Percentiles rank a stretch among this genome's conserved stretches.
Conservation (phyloP, 37 sponge, comb jelly and placozoan genomes). For the Mnemiopsis leidyi region DNA sequence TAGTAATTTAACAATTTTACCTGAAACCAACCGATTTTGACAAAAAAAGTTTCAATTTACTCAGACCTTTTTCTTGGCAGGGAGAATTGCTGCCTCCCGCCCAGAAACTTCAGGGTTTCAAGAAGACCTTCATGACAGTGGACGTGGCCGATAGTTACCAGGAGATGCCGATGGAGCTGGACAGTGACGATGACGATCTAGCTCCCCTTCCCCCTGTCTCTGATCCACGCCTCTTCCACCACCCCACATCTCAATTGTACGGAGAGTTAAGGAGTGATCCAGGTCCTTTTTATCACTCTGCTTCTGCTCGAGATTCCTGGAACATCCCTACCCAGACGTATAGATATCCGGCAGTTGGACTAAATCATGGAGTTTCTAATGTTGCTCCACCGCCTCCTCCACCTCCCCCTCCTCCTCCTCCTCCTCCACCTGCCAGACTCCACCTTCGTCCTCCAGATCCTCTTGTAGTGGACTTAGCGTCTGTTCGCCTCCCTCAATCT, state of each 20-base stretch:
- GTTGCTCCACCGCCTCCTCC: background rate
- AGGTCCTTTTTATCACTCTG: background rate
- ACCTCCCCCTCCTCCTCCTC: conserved; percentile 18
- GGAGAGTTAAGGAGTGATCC: background rate
- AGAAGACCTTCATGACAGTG: conserved; percentile 14
- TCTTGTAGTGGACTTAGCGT: background rate
- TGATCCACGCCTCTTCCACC: background rate
- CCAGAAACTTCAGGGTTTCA: conserved; percentile 15
- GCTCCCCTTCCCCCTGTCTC: background rate
- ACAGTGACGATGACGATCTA: conserved; percentile 26
- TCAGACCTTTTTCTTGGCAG: too few species aligned
- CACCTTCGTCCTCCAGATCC: background rate
- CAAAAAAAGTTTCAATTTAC: too few species aligned
- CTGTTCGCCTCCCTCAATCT: background rate
- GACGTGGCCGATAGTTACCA: conserved; percentile 3
- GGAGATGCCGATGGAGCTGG: conserved; percentile 48
- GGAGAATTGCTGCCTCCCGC: background rate
- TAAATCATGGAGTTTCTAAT: too few species aligned
- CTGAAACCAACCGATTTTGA: too few species aligned
- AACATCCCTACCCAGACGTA: background rate
- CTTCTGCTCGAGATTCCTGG: background rate
- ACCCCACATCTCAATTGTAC: background rate
- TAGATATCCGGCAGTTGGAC: background rate
- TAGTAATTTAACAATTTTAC: too few species aligned
- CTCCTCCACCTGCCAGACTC: background rate